Conservation (phyloP, 2,797 vertebrate species). For the Betta splendens region DNA sequence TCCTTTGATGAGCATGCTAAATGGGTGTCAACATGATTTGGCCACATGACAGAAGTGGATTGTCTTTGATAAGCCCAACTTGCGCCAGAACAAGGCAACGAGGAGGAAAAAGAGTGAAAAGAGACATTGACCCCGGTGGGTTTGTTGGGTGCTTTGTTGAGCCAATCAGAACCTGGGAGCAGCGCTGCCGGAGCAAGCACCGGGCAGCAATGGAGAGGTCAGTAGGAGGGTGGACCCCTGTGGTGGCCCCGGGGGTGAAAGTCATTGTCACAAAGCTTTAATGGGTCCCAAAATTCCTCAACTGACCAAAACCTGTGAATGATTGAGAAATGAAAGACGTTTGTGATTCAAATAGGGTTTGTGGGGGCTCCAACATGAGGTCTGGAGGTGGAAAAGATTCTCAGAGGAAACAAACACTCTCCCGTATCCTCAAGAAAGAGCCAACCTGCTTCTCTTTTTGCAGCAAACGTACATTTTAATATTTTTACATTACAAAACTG, state of each 20-base stretch:
- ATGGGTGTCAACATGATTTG: conserved; percentile 82
- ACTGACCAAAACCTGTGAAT: conserved; percentile 76
- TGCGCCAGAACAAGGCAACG: conserved; percentile 62
- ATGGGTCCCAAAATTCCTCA: conserved; percentile 68
- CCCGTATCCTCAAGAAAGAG: conserved; percentile 55
- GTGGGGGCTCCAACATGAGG: conserved; percentile 58
- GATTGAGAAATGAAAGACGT: conserved; percentile 68
- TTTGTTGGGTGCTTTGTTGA: conserved; percentile 52
- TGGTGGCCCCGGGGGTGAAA: conserved; percentile 68
- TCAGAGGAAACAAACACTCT: conserved; percentile 64
- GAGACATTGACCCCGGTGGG: conserved; percentile 63
- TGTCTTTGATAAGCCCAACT: conserved; percentile 76
- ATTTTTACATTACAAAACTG: conserved; percentile 72
- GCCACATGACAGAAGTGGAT: conserved; percentile 76
- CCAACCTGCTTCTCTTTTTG: conserved; percentile 38
- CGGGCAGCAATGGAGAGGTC: conserved; percentile 66
- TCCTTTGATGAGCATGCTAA: conserved; percentile 80
- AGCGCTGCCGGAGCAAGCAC: conserved; percentile 34
- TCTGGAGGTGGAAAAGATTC: conserved; percentile 59
- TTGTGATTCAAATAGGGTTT: conserved; percentile 78
- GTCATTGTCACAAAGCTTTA: conserved; percentile 75
- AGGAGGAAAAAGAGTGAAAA: conserved; percentile 63
- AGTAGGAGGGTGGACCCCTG: conserved; percentile 64
- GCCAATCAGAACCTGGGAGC: conserved; percentile 56
- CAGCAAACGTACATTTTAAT: conserved; percentile 55